These are phyloP conservation scores for Sibirionetta formosa DNA, from an alignment of 2,797 vertebrate genomes.

Conservation along the genomic window DNA sequence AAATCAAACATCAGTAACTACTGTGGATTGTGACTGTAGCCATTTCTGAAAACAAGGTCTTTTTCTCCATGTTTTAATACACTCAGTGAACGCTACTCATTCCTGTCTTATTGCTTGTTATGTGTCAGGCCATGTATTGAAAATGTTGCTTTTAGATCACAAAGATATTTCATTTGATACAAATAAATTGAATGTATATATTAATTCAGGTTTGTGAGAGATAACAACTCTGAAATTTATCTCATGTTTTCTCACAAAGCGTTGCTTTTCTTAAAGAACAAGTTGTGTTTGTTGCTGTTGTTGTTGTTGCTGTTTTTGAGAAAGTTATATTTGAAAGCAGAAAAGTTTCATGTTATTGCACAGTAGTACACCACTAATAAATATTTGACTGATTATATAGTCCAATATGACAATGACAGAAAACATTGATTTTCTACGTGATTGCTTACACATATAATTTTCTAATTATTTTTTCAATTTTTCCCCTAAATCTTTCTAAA, in stretches of 20 bases:
- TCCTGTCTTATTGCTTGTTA: neutral
- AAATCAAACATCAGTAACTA: neutral
- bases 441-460: slow-evolving; percentile 19
- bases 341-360: neutral
- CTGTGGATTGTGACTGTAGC: neutral
- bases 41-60: neutral
- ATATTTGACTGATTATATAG: neutral
- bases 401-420: slow-evolving; percentile 6
- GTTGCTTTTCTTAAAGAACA: neutral
- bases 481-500: neutral
- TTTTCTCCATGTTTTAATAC: neutral
- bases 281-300: neutral
- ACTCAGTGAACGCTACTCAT: neutral
- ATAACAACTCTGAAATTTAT: neutral
- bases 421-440: slow-evolving; percentile 24
- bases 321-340: neutral
- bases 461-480: neutral
- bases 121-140: neutral
- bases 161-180: neutral
- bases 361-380: neutral
- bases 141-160: neutral
- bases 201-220: neutral
- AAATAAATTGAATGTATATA: neutral
- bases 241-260: neutral
- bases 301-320: neutral